These are phyloP conservation scores for Meliscaeva auricollis DNA, from an alignment of 2,888 invertebrate species.

Conservation along the genomic window DNA sequence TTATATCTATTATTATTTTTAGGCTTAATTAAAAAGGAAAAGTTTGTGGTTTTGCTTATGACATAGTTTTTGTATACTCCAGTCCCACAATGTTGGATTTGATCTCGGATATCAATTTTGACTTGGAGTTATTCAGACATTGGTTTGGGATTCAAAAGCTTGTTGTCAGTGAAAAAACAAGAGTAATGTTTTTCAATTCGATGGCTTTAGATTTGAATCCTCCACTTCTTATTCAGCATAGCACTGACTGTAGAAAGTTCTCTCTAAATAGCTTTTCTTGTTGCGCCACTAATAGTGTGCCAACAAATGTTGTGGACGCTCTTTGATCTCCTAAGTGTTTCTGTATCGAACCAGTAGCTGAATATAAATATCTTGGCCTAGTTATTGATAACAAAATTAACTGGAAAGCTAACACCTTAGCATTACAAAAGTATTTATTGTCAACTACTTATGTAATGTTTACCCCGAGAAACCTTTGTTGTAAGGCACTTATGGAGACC, in stretches of 20 bases:
- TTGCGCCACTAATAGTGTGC: too few relatives aligned
- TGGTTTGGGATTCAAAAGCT: not conserved
- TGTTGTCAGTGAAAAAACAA: too few relatives aligned
- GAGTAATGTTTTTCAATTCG: not conserved
- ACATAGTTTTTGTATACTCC: not conserved
- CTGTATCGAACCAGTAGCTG: too few relatives aligned
- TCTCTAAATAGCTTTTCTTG: too few relatives aligned
- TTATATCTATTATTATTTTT: too few relatives aligned
- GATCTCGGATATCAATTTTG: not conserved
- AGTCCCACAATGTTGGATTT: not conserved
- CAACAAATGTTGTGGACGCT: not conserved
- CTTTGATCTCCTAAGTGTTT: not conserved
- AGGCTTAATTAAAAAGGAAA: not conserved
- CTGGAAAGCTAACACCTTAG: not conserved
- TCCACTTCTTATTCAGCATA: too few relatives aligned
- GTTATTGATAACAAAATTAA: not conserved
- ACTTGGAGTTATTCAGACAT: not conserved
- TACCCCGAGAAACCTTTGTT: too few relatives aligned
- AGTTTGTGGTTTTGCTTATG: not conserved
- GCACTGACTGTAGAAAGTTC: too few relatives aligned
- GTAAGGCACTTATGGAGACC: too few relatives aligned
- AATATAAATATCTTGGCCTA: not conserved
- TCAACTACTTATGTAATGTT: not conserved
- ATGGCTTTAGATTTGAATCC: too few relatives aligned
- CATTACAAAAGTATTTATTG: not conserved